Evolutionary conservation across 92 coral and sea anemone genomes (phyloP), one percentile per base, ranked within the genome.

Genomic region (Porites divaricata): DNA sequence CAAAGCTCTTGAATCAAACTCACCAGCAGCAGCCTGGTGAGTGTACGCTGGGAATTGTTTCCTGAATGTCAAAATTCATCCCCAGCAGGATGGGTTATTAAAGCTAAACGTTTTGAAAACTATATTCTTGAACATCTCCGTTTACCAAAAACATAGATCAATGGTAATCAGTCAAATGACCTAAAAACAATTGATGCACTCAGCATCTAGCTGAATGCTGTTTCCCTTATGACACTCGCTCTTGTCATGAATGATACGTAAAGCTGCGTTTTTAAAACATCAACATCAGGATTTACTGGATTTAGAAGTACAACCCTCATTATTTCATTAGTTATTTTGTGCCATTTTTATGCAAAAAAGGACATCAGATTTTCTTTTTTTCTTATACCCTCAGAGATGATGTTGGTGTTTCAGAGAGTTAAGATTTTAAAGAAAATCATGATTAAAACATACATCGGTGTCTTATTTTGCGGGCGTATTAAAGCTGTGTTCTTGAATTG

Each of bases 21-120:
- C 26, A 20, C 8, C 79, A 75, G 50, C 10, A 17, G 50, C 50
- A 8, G 45, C 22, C 49, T 62, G 48, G 45, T 63, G 48, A 63
- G 20, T 41, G n/a, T 48, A 26, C 69, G 70, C 41, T n/a, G 70
- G 54, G 41, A 41, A 59, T 35, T 76, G 45, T 73, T 74, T 54
- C 48, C 6, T 21, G 78, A 74, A 22, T 13, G 22, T 54, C 59
- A 13, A 22, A 74, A 20, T 74, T 25, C 63, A 11, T 1, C 11
- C 81, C 3, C 58, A 11, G 59, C 81, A 23, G 71, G 81, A 64
- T 16, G 21, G 5, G 7, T 35, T 45, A 48, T 72, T 17, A 12
- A 45, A 11, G 9, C 41, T 20, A 45, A 1, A 62, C 48, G 5
- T 26, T 63, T 28, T 20, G 50, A 48, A 58, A 48, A 62, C 15